phyloP scores from a whole-genome alignment of 2,888 invertebrate genomes.

The Phlogophora meticulosa region DNA sequence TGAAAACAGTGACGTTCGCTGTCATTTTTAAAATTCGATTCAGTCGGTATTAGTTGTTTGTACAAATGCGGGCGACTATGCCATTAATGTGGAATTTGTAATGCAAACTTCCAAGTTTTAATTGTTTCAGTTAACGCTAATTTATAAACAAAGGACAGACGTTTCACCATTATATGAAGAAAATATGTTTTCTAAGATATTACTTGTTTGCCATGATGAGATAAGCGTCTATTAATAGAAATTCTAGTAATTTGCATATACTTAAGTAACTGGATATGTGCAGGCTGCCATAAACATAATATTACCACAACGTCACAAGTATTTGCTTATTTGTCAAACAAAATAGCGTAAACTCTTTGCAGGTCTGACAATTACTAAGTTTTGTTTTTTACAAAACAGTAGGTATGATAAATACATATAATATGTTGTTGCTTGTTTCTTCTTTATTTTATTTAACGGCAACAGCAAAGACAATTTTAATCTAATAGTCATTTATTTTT shows the following conservation, averaged over 20 bases:
- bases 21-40: conserved; percentile 16
- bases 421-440: too few species aligned
- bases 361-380: not conserved
- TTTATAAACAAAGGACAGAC: conserved; percentile 28
- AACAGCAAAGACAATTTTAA: too few species aligned
- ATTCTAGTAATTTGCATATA: conserved; percentile 26
- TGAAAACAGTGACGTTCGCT: conserved; percentile 4
- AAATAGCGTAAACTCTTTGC: not conserved
- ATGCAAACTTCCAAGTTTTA: conserved; percentile 14
- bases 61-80: conserved; percentile 20
- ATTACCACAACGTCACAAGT: not conserved
- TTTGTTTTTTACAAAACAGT: too few species aligned
- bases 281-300: conserved; percentile 5
- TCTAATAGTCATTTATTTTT: too few species aligned
- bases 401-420: too few species aligned
- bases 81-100: conserved; percentile 28
- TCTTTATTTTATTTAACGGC: too few species aligned
- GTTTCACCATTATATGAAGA: not conserved
- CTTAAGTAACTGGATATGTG: conserved; percentile 9
- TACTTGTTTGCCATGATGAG: conserved; percentile 10
- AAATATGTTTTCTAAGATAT: conserved; percentile 17
- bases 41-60: conserved; percentile 7
- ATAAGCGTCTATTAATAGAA: conserved; percentile 14
- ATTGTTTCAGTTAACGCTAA: not conserved
- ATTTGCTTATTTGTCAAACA: not conserved